Evolutionary conservation across 2,888 invertebrate genomes (phyloP).

Genomic region (Cerceris rybyensis): DNA sequence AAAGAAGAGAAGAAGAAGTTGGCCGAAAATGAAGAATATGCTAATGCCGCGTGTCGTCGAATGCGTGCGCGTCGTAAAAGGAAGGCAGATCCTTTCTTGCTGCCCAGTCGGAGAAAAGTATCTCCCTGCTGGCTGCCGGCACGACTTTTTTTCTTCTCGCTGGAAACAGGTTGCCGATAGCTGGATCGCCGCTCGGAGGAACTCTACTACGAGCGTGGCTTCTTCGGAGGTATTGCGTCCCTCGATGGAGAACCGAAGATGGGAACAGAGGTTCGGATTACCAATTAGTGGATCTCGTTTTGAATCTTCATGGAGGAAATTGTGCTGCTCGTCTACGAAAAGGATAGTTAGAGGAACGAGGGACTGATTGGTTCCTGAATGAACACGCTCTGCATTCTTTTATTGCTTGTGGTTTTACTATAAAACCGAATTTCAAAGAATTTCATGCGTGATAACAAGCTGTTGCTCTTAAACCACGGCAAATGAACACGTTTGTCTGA

Average conservation of each 20-base stretch:
- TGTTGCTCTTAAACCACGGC: no score
- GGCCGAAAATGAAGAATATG: constrained; percentile 55
- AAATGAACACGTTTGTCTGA: no score
- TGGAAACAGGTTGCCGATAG: constrained; percentile 40
- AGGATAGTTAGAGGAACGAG: no score
- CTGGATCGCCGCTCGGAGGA: constrained; percentile 16
- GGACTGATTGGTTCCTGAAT: no score
- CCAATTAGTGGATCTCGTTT: no score
- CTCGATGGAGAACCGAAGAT: not conserved
- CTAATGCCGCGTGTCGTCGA: constrained; percentile 48
- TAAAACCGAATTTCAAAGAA: no score
- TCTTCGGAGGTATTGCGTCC: constrained; percentile 24
- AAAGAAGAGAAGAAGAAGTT: constrained; percentile 14
- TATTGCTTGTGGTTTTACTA: no score
- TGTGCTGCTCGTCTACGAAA: no score
- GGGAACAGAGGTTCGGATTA: no score
- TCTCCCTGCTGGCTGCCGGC: constrained; percentile 2
- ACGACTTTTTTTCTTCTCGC: constrained; percentile 12
- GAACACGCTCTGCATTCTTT: no score
- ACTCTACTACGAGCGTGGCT: constrained; percentile 1
- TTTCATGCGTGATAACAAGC: no score
- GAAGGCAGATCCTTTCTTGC: constrained; percentile 31
- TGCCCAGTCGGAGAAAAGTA: constrained; percentile 32
- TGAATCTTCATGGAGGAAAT: no score
- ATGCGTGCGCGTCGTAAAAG: constrained; percentile 39